phyloP scores from a whole-genome alignment of 2,888 invertebrate genomes.

The Liodrosophila aerea region DNA sequence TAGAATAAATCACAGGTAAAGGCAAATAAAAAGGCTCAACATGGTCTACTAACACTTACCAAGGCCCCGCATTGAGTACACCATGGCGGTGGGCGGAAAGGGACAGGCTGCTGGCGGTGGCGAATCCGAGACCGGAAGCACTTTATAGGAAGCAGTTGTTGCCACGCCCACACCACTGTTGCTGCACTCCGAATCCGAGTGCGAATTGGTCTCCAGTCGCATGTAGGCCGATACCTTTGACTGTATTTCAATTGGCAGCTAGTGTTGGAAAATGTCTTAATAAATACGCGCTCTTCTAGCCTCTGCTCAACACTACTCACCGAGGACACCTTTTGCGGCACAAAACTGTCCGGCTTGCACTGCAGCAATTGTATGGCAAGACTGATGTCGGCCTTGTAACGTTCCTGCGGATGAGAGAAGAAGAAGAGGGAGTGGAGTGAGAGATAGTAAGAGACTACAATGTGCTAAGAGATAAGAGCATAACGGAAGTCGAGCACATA shows the following conservation, averaged over 20 bases:
- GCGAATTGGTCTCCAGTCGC: constrained; percentile 82
- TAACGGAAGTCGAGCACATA: constrained; percentile 47
- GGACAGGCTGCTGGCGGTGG: constrained; percentile 83
- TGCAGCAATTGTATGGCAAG: constrained; percentile 96
- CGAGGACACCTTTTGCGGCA: constrained; percentile 94
- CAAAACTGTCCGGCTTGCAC: constrained; percentile 97
- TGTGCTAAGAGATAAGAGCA: constrained; percentile 57
- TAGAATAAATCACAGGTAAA: constrained; percentile 19
- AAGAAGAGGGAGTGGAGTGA: neutral
- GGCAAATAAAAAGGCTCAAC: constrained; percentile 63
- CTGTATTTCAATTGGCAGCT: constrained; percentile 95
- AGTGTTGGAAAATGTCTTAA: neutral
- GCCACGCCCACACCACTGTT: constrained; percentile 81
- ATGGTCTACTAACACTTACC: constrained; percentile 83
- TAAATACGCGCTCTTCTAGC: neutral
- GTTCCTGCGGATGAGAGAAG: constrained; percentile 86
- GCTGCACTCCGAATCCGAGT: constrained; percentile 82
- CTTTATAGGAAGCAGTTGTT: constrained; percentile 82
- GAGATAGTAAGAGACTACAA: constrained; percentile 26
- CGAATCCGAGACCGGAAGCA: constrained; percentile 82
- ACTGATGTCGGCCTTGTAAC: constrained; percentile 96
- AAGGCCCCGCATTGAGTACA: constrained; percentile 85
- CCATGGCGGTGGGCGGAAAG: constrained; percentile 93
- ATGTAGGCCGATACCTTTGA: constrained; percentile 91
- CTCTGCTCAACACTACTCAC: constrained; percentile 86